A percentile compares a stretch with the other conserved stretches of the same genome.
These are phyloP conservation scores for Gadus macrocephalus DNA, from an alignment of 2,113 vertebrate genomes.

Conservation along the genomic window DNA sequence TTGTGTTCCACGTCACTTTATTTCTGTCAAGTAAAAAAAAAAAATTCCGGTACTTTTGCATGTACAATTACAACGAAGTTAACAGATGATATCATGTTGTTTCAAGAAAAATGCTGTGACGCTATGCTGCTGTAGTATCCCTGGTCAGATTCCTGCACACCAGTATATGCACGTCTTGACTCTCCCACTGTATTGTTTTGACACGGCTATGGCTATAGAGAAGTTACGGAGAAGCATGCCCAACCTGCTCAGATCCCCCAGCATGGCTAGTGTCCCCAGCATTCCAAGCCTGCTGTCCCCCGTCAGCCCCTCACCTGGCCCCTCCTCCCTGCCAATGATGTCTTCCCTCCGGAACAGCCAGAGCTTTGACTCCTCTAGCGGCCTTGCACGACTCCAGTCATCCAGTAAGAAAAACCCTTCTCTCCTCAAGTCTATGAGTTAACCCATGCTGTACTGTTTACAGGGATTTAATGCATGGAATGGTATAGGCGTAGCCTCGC, in stretches of 20 bases:
- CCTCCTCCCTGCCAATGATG: constrained; percentile 75
- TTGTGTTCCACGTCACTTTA: too few species aligned
- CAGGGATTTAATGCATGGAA: background rate
- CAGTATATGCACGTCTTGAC: background rate
- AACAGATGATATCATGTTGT: too few species aligned
- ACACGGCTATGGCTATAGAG: constrained; percentile 65
- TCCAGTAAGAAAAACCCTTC: constrained; percentile 78
- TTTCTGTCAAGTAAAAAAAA: too few species aligned
- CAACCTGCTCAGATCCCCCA: constrained; percentile 82
- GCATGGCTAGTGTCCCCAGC: constrained; percentile 89
- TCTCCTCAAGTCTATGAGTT: constrained; percentile 13
- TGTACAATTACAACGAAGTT: too few species aligned
- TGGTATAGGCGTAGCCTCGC: background rate
- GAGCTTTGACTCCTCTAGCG: constrained; percentile 94
- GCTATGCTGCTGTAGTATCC: too few species aligned
- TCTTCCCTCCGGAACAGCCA: constrained; percentile 88
- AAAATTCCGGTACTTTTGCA: too few species aligned
- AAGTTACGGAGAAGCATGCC: constrained; percentile 97
- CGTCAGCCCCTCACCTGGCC: constrained; percentile 66
- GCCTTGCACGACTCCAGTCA: constrained; percentile 85
- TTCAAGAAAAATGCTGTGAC: too few species aligned
- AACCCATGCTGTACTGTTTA: background rate
- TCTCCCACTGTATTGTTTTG: too few species aligned
- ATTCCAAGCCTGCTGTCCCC: constrained; percentile 76
- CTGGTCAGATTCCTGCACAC: too few species aligned